These are phyloP conservation scores for human (Homo sapiens) DNA, from an alignment of 2,113 vertebrate genomes.

Conservation along the genomic window DNA sequence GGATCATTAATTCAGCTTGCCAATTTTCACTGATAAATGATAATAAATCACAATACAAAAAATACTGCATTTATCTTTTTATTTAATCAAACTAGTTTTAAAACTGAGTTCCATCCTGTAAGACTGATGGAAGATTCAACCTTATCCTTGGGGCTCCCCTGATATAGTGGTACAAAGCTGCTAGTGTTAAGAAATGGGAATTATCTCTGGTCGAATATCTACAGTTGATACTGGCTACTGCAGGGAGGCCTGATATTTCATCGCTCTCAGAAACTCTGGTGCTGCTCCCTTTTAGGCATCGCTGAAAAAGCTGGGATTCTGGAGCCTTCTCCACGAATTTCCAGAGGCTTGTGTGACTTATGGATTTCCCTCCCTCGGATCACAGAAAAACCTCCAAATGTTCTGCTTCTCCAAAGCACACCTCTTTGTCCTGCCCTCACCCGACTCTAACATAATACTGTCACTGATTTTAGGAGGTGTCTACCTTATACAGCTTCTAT, in stretches of 20 bases:
- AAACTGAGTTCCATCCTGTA: background rate
- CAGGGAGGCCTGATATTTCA: rapidly evolving
- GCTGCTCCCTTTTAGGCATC: background rate
- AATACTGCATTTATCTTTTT: background rate
- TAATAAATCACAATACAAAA: background rate
- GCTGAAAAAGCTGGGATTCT: background rate
- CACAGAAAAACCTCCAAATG: background rate
- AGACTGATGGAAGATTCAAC: background rate
- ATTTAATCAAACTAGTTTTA: conserved; percentile 6
- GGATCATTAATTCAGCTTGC: background rate
- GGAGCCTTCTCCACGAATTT: background rate
- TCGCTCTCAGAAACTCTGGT: background rate
- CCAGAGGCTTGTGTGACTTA: background rate
- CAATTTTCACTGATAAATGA: background rate
- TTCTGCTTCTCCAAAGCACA: background rate
- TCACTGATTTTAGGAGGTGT: background rate
- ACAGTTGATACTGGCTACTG: background rate
- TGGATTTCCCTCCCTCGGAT: background rate
- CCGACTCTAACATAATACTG: too few relatives aligned
- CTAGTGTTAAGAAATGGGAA: background rate
- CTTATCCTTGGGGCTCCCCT: background rate
- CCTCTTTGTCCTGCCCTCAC: background rate
- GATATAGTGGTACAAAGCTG: background rate
- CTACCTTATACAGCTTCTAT: background rate
- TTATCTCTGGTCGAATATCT: background rate